Evolutionary conservation across 2,113 vertebrate genomes (phyloP), one percentile per base, ranked within the genome.

Genomic region (Pholis gunnellus): DNA sequence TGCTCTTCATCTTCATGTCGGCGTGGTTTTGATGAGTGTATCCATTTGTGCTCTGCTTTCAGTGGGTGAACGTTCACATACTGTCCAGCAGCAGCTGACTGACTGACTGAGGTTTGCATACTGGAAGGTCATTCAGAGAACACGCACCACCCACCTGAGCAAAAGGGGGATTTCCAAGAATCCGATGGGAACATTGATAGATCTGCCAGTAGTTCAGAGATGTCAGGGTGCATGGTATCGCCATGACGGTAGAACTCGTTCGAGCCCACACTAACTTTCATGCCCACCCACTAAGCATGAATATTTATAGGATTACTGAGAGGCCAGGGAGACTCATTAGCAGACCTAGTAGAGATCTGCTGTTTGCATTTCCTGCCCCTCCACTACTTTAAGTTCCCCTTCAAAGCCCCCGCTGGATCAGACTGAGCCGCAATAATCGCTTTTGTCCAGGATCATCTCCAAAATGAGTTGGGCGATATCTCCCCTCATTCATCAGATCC

Each of bases 251-350:
- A 8, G 59, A 68, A 75, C 34, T 79, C 72, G 75, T 67, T 75
- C 73, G 79, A 70, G 73, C 61, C 29, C 20, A 46, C 27, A 36
- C 75, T 6, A 63, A 42, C 44, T 65, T 57, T 40, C 44, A 29
- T 6, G 27, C 50, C 75, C 76, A 46, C 76, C 79, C 67, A 81
- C 56, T 14, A 17, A 75, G 61, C 20, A 81, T 86, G 75, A 72
- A 88, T 82, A 81, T 81, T 80, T 77, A 76, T 66, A 17, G 34
- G 50, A 76, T 81, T 76, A 79, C 67, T 72, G 34, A 67, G 46
- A 89, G 69, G 27, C 80, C 9, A 8, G 29, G 20, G 70, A 73
- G 40, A 29, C 64, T 88, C 84, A 79, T 88, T 87, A 87, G 57
- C n/a, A 79, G 52, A 66, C 6, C 48, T 38, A 3, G 61, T 42